Evolutionary conservation across 2,888 invertebrate species (phyloP).

Genomic region (Dasypolia templi): DNA sequence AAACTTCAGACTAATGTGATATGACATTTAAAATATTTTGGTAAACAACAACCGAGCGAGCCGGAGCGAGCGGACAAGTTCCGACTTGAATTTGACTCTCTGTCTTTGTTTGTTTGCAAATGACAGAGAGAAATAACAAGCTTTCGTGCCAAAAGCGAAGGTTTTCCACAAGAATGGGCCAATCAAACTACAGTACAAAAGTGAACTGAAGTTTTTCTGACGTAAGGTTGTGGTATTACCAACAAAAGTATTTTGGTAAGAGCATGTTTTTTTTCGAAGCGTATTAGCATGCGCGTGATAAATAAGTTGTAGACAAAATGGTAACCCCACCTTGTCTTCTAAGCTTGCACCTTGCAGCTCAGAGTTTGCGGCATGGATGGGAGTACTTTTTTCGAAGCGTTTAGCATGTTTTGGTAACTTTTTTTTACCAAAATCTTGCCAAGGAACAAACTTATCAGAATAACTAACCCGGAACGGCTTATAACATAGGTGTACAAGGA

Average conservation of each 20-base stretch:
- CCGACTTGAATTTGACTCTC: conserved; percentile 61
- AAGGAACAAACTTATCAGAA: not conserved
- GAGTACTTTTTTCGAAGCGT: too few species aligned
- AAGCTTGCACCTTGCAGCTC: too few species aligned
- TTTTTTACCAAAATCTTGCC: too few species aligned
- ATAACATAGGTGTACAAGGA: not conserved
- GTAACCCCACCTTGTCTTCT: too few species aligned
- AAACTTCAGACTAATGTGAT: conserved; percentile 43
- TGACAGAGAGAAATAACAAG: conserved; percentile 49
- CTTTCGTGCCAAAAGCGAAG: not conserved
- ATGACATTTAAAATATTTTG: too few species aligned
- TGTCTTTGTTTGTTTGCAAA: conserved; percentile 46
- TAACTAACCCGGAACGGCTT: not conserved
- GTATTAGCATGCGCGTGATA: too few species aligned
- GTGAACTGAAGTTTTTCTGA: conserved; percentile 1
- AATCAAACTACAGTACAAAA: conserved; percentile 6
- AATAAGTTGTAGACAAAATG: too few species aligned
- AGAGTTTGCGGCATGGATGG: too few species aligned
- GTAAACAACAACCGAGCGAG: conserved; percentile 53
- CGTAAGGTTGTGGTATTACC: not conserved
- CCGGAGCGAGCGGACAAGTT: conserved; percentile 62
- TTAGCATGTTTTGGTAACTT: too few species aligned
- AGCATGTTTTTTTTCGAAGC: too few species aligned
- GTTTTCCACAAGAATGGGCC: not conserved
- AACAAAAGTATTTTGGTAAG: too few species aligned